Evolutionary conservation across 2,888 invertebrate species (phyloP), one percentile per base, ranked within the genome.

Genomic region (Cephus pulcher): DNA sequence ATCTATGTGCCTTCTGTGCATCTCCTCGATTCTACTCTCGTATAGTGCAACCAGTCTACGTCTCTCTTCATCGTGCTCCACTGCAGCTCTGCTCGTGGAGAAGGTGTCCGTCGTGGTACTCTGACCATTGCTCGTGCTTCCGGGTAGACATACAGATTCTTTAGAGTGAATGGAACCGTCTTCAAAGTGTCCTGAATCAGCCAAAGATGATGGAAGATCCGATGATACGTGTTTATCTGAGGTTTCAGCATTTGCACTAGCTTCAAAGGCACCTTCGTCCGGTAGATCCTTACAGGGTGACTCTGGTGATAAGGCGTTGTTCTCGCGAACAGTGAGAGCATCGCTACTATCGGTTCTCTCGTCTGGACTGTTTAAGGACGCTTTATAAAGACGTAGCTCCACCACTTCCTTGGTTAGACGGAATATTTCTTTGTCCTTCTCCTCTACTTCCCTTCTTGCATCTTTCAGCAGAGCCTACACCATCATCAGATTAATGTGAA

Each of bases 171-270:
- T 93, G 77, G 96, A 96, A 76, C 96, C 96, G 92, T 97, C 97
- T 90, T 97, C 97, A 91, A 96, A 97, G 92, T 97, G 96, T 73
- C 97, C 97, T 11, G 97, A 97, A 92, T 97, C 97, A 78, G 96
- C 95, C 88, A 96, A 95, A 37, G 97, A 97, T 82, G 95, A 95
- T 86, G 95, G 95, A 93, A 96, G 94, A 89, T 96, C 96, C 23
- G 84, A 78, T 92, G 92, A 79, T 15, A 79, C 91, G 87, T 93
- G 93, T 83, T 91, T 93, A 80, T 93, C 87, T 56, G 93, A 91
- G 82, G 93, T 93, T 92, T 93, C 79, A 91, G 93, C 83, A 75
- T 86, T 88, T 75, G 91, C 91, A 33, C 89, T 93, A 40, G 92
- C 89, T 79, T 92, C 92, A 34, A 85, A 86, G 34, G 83, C 82